Conservation (phyloP, 2,113 vertebrate species). For the Poicephalus meyeri region DNA sequence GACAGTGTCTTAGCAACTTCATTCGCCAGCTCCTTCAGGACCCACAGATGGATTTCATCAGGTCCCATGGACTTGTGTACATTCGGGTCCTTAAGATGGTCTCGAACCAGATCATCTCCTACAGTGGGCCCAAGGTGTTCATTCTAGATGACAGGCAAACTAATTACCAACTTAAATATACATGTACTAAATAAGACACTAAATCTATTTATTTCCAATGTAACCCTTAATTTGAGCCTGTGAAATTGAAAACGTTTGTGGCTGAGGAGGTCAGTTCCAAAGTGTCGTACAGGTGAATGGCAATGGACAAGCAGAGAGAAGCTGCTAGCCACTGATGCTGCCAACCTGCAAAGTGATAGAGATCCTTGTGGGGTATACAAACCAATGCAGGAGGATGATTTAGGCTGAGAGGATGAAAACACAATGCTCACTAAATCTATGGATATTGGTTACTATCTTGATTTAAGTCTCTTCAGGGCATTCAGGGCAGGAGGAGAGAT, state of each 20-base stretch:
- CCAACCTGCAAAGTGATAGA: background rate
- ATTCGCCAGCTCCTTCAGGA: too few relatives aligned
- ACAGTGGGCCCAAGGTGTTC: too few relatives aligned
- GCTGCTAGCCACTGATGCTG: background rate
- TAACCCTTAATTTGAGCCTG: background rate
- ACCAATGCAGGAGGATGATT: background rate
- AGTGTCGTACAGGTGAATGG: background rate
- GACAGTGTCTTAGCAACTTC: too few relatives aligned
- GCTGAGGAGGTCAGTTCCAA: background rate
- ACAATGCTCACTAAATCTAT: background rate
- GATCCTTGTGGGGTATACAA: background rate
- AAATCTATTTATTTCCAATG: background rate
- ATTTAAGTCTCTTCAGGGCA: background rate
- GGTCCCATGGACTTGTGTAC: too few relatives aligned
- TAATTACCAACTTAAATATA: background rate
- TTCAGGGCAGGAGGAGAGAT: background rate
- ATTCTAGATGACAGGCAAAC: background rate
- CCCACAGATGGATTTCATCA: too few relatives aligned
- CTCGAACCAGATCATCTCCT: too few relatives aligned
- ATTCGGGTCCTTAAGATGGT: too few relatives aligned
- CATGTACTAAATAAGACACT: background rate
- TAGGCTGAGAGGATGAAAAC: background rate
- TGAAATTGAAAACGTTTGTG: background rate
- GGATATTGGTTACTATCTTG: background rate
- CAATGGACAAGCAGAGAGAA: too few relatives aligned